Percentiles rank a stretch among this genome's conserved stretches.
phyloP scores from a whole-genome alignment of 2,888 invertebrate species.

The Drosophila percnosoma region DNA sequence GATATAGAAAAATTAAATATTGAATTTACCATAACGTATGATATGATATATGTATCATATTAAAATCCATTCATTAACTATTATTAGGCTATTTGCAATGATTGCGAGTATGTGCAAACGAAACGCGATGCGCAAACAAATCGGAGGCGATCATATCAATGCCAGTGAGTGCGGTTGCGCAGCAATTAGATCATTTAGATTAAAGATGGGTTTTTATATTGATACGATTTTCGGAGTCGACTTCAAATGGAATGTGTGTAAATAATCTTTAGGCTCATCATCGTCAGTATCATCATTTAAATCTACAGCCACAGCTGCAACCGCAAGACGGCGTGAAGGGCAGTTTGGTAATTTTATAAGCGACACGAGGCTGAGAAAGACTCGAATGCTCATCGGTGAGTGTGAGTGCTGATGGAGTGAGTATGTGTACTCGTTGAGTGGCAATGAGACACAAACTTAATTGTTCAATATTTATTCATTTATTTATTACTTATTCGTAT shows the following conservation, averaged over 20 bases:
- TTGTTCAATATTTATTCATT: slow-evolving; percentile 75
- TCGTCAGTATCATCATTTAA: slow-evolving; percentile 23
- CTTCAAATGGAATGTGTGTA: slow-evolving; percentile 38
- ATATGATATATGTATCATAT: background rate
- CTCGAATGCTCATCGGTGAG: slow-evolving; percentile 35
- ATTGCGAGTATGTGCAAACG: slow-evolving; percentile 38
- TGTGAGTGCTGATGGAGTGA: slow-evolving; percentile 36
- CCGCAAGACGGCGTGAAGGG: slow-evolving; percentile 74
- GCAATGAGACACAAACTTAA: slow-evolving; percentile 67
- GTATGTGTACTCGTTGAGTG: slow-evolving; percentile 41
- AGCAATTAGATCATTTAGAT: slow-evolving; percentile 62
- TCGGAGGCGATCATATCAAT: slow-evolving; percentile 55
- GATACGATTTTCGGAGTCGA: slow-evolving; percentile 34
- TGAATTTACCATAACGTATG: background rate
- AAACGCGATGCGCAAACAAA: slow-evolving; percentile 57
- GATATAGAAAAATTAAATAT: background rate
- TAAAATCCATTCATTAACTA: background rate
- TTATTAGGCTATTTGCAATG: slow-evolving; percentile 31
- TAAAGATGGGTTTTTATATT: slow-evolving; percentile 37
- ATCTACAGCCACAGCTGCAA: slow-evolving; percentile 33
- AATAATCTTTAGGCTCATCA: slow-evolving; percentile 53
- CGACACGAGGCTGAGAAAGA: slow-evolving; percentile 73
- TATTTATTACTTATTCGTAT: slow-evolving; percentile 51
- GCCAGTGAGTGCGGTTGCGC: slow-evolving; percentile 57
- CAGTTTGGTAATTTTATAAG: slow-evolving; percentile 74